phyloP scores from a whole-genome alignment of 2,888 invertebrate species.

The Beris morrisii region DNA sequence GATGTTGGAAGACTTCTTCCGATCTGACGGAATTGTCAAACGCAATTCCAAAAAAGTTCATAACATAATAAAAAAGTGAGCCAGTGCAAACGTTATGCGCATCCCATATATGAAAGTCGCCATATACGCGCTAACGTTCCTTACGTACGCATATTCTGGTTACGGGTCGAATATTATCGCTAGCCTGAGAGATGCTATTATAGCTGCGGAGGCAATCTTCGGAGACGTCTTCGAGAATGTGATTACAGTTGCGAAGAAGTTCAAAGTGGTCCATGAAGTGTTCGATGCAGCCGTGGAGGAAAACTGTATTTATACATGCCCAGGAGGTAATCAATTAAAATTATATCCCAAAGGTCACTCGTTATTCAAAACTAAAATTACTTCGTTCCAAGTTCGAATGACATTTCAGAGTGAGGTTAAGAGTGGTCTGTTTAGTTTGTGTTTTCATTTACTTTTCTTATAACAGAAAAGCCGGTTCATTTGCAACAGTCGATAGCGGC shows the following conservation, averaged over 20 bases:
- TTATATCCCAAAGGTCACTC: too few species aligned
- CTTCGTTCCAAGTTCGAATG: not conserved
- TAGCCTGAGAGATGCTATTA: slow-evolving; percentile 76
- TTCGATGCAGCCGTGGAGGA: slow-evolving; percentile 86
- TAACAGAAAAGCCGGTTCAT: too few species aligned
- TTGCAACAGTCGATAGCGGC: too few species aligned
- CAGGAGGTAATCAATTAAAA: slow-evolving; percentile 62
- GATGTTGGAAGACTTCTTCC: too few species aligned
- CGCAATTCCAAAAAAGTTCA: too few species aligned
- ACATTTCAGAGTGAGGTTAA: not conserved
- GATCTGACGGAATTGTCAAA: too few species aligned
- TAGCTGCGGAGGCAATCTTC: slow-evolving; percentile 78
- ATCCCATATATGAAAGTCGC: slow-evolving; percentile 74
- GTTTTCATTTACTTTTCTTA: too few species aligned
- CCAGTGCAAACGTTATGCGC: slow-evolving; percentile 61
- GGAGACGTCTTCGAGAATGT: slow-evolving; percentile 75
- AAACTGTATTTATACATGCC: slow-evolving; percentile 75
- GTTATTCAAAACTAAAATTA: too few species aligned
- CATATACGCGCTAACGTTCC: slow-evolving; percentile 73
- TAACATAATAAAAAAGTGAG: too few species aligned
- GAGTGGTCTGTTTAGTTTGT: too few species aligned
- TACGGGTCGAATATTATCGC: slow-evolving; percentile 74
- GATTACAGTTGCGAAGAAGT: slow-evolving; percentile 72
- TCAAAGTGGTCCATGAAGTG: slow-evolving; percentile 76
- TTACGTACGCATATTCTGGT: slow-evolving; percentile 78